Evolutionary conservation across 2,888 invertebrate genomes (phyloP).

Genomic region (Abrostola tripartita): DNA sequence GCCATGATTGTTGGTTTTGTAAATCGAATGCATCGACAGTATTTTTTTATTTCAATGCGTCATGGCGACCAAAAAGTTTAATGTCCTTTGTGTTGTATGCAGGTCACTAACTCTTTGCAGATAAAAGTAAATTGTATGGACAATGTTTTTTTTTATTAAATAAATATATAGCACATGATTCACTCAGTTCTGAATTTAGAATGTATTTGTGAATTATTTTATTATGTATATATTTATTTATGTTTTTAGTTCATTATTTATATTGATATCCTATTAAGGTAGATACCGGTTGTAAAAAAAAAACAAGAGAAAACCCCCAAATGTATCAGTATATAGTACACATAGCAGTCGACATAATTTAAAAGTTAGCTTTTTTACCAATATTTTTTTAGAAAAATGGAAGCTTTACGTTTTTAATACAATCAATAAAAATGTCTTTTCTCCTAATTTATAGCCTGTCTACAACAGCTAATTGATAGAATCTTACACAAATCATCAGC

Average conservation of each 20-base stretch:
- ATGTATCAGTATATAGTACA: too few species aligned
- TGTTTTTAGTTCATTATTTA: too few species aligned
- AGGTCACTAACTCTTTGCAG: neutral
- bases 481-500: neutral
- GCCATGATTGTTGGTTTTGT: slow-evolving; percentile 5
- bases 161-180: neutral
- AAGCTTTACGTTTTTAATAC: neutral
- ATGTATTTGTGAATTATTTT: too few species aligned
- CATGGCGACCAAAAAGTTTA: neutral
- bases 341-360: too few species aligned
- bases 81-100: neutral
- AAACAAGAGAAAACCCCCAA: too few species aligned
- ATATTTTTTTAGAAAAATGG: neutral
- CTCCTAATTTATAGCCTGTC: too few species aligned
- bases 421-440: neutral
- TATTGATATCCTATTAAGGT: too few species aligned
- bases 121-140: neutral
- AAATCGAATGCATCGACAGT: slow-evolving; percentile 19
- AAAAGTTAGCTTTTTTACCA: neutral
- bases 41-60: neutral
- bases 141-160: neutral
- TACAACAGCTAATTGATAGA: neutral
- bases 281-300: too few species aligned
- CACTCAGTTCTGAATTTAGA: too few species aligned
- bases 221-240: too few species aligned